phyloP scores from a whole-genome alignment of 2,797 vertebrate genomes.

The Tragelaphus oryx region DNA sequence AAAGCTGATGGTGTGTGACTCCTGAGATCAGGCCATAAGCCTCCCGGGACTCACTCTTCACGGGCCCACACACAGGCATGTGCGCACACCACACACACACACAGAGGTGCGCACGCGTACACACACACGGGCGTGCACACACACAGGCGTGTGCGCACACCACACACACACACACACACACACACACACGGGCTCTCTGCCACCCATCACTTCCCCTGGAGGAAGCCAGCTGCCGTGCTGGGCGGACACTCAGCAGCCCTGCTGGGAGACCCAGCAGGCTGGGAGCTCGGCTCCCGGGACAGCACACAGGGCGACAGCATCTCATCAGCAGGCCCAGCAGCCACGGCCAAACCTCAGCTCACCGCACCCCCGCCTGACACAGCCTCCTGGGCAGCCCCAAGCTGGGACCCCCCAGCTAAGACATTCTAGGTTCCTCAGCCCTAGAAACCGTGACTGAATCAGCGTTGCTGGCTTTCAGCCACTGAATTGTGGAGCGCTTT shows the following conservation, averaged over 20 bases:
- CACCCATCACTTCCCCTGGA: background rate
- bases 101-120: fast-evolving
- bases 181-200: too few species aligned
- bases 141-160: fast-evolving
- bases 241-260: background rate
- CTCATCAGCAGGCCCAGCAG: background rate
- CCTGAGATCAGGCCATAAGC: background rate
- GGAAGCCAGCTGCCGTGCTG: background rate
- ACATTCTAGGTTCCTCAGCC: background rate
- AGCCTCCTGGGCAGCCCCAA: background rate
- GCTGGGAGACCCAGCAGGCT: background rate
- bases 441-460: background rate
- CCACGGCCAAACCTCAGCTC: background rate
- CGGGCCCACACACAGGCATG: too few species aligned
- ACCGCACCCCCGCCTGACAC: background rate
- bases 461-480: background rate
- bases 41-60: background rate
- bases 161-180: background rate
- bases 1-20: background rate
- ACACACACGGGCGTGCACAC: too few species aligned
- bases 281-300: background rate
- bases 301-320: fast-evolving
- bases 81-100: fast-evolving
- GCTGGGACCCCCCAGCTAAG: background rate
- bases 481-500: too few species aligned